These are phyloP conservation scores for Tortrix viridana DNA, from an alignment of 2,888 invertebrate genomes.

Conservation along the genomic window DNA sequence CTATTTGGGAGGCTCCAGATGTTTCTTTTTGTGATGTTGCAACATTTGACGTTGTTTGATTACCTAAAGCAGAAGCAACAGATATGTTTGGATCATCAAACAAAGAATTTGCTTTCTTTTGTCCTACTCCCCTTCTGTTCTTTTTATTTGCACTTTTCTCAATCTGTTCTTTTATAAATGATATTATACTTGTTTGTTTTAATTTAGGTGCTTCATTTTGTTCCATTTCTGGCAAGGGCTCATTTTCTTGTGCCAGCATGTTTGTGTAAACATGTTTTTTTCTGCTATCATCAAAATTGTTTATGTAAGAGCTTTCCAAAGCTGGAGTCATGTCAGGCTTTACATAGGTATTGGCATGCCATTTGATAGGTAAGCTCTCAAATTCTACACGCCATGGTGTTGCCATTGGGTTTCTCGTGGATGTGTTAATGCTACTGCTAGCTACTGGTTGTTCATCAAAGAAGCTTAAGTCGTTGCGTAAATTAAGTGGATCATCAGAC, in stretches of 20 bases:
- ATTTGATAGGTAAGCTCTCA: constrained; percentile 71
- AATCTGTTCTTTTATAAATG: constrained; percentile 72
- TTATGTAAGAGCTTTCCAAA: constrained; percentile 73
- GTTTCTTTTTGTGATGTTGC: constrained; percentile 41
- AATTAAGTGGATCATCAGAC: constrained; percentile 64
- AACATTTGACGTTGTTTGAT: constrained; percentile 45
- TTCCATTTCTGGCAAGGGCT: constrained; percentile 53
- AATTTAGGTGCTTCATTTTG: constrained; percentile 54
- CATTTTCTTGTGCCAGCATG: constrained; percentile 56
- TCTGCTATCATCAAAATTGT: constrained; percentile 58
- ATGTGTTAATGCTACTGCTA: constrained; percentile 74
- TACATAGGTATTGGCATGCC: constrained; percentile 74
- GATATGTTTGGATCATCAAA: constrained; percentile 51
- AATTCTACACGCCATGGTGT: constrained; percentile 80
- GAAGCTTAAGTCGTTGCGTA: constrained; percentile 67
- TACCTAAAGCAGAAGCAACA: constrained; percentile 28
- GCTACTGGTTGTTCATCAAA: constrained; percentile 76
- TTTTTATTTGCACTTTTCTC: constrained; percentile 66
- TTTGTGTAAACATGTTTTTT: constrained; percentile 78
- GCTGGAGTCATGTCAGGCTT: constrained; percentile 81
- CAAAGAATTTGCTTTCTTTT: constrained; percentile 48
- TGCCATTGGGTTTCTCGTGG: constrained; percentile 63
- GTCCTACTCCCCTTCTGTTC: constrained; percentile 50
- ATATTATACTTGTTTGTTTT: constrained; percentile 77
- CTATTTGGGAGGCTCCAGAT: constrained; percentile 40